Percentiles rank a stretch among this genome's conserved stretches.
phyloP scores from a whole-genome alignment of 2,888 invertebrate genomes.

The Drosophila anomalata region DNA sequence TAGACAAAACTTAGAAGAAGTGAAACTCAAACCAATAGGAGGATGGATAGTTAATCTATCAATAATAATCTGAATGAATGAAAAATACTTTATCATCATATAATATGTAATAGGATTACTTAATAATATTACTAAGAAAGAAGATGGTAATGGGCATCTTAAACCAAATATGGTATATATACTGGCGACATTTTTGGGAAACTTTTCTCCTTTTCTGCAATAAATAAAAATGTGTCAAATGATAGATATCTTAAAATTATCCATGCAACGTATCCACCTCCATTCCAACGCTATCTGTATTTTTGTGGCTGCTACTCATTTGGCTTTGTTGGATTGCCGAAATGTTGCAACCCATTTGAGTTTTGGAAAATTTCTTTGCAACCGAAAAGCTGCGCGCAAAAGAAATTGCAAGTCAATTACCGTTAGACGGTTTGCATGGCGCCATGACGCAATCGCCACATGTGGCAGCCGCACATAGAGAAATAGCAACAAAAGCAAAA shows the following conservation, averaged over 20 bases:
- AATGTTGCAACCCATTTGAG: slow-evolving; percentile 44
- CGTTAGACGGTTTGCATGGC: slow-evolving; percentile 74
- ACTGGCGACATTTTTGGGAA: not conserved
- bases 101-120: too few relatives aligned
- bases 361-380: slow-evolving; percentile 73
- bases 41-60: too few relatives aligned
- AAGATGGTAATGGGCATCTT: too few relatives aligned
- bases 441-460: slow-evolving; percentile 74
- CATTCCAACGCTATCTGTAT: slow-evolving; percentile 11
- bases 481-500: slow-evolving; percentile 2
- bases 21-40: too few relatives aligned
- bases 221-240: slow-evolving; percentile 21
- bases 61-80: too few relatives aligned
- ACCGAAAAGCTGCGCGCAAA: slow-evolving; percentile 71
- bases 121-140: too few relatives aligned
- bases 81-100: too few relatives aligned
- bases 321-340: slow-evolving; percentile 37
- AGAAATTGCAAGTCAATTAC: slow-evolving; percentile 80
- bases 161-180: too few relatives aligned
- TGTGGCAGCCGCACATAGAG: slow-evolving; percentile 60
- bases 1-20: too few relatives aligned
- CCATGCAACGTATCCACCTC: slow-evolving; percentile 14
- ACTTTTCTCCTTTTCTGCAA: slow-evolving; percentile 2
- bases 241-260: slow-evolving; percentile 59
- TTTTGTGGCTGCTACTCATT: slow-evolving; percentile 22